Conservation (phyloP, 2,888 invertebrate species). For the Lithophane semibrunnea region DNA sequence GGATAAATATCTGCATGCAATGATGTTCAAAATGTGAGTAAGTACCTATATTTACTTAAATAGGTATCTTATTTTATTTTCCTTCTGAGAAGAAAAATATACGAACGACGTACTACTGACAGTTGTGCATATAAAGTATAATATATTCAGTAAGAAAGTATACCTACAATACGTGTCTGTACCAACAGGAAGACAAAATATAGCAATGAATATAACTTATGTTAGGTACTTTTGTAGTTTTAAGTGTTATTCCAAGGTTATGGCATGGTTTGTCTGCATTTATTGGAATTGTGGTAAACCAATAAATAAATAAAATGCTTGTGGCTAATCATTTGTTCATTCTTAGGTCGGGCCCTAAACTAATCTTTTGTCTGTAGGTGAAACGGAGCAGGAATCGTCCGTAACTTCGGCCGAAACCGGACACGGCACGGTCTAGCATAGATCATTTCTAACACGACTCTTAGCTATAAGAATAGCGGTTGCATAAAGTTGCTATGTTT, state of each 20-base stretch:
- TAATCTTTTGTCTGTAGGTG: too few relatives aligned
- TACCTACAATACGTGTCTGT: background rate
- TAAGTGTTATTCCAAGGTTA: background rate
- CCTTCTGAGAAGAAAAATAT: background rate
- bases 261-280: background rate
- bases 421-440: too few relatives aligned
- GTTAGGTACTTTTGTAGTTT: background rate
- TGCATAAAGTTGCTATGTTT: too few relatives aligned
- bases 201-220: too few relatives aligned
- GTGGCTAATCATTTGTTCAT: too few relatives aligned
- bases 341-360: too few relatives aligned
- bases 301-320: too few relatives aligned
- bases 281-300: background rate
- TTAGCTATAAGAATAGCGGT: too few relatives aligned
- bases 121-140: slow-evolving; percentile 12
- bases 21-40: background rate
- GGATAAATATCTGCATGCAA: slow-evolving; percentile 8
- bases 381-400: too few relatives aligned
- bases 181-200: background rate
- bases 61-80: slow-evolving; percentile 6
- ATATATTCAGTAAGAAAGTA: background rate
- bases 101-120: background rate
- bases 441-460: too few relatives aligned
- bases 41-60: background rate
- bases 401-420: too few relatives aligned